Base-by-base conservation (phyloP, 2,797 vertebrate species). In the Pachyuromys duprasi region DNA sequence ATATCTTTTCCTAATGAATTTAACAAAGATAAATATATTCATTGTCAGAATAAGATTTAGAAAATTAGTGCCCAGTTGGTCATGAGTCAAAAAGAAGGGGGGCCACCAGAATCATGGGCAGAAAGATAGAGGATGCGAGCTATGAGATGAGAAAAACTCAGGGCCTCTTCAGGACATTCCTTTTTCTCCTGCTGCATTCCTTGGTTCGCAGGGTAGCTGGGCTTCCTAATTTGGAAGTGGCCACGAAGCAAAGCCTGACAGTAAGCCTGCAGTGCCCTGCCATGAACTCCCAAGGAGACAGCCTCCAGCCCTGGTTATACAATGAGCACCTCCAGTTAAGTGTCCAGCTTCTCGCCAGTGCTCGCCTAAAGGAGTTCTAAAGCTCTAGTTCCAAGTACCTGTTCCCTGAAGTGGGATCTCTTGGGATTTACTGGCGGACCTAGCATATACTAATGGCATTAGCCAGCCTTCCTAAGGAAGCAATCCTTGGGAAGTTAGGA, bases 191-290 rank as follows among this genome's bases (percentile, higher is more conserved):
- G 33, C 65, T 65, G 81, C 86, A 96, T 97, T 97, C 92, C 90
- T 24, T 9, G n/a, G 53, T 90, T 90, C 91, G 79, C 88, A 92
- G 79, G 93, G 91, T 89, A 83, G 75, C 39, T 74, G 74, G 90
- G 69, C 86, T 97, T 97, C 97, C 96, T 97, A 97, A 98, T 98
- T 97, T 96, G 97, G 97, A 97, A 97, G 90, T 96, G 22, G 36
- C 84, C 90, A 69, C 93, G 93, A 89, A 97, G 86, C 72, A 96
- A 93, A 97, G 17, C 82, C 84, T 88, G 62, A 96, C 83, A 93
- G 72, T n/a, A 53, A 74, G 14, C 24, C 63, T 45, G 13, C 5
- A 24, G 12, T 93, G 95, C 96, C 96, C 96, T 96, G 93, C 94
- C 74, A 5, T 96, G 97, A 97, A 94, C 97, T 97, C 95, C 62